Percentiles rank a stretch among this genome's conserved stretches.
These are phyloP conservation scores for Thryonomys swinderianus DNA, from an alignment of 2,113 vertebrate genomes.

Conservation along the genomic window DNA sequence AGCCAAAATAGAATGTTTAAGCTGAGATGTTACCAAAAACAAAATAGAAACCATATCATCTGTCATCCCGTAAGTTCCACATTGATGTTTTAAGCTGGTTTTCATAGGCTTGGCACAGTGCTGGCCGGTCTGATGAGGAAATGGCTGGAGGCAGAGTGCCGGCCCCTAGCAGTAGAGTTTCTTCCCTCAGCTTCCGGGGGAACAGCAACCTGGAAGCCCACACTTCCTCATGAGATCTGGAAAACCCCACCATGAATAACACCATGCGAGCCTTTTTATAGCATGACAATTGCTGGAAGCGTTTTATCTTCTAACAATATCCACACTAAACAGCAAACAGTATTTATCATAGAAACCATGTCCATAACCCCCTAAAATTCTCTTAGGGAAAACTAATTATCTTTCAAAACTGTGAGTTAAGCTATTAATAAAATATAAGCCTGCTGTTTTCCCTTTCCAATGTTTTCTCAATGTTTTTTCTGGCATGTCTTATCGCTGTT, in stretches of 20 bases:
- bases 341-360: conserved; percentile 25
- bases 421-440: conserved; percentile 14
- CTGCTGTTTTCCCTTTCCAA: not conserved
- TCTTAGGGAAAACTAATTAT: not conserved
- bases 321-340: conserved; percentile 36
- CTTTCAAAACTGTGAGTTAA: not conserved
- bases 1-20: conserved; percentile 56
- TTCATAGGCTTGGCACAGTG: conserved; percentile 58
- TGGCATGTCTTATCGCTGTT: not conserved
- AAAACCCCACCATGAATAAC: conserved; percentile 62
- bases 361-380: not conserved
- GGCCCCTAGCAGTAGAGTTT: conserved; percentile 61
- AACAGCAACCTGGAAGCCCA: conserved; percentile 46
- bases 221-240: conserved; percentile 69
- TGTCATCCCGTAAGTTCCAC: conserved; percentile 64
- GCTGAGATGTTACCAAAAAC: conserved; percentile 69
- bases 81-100: conserved; percentile 56
- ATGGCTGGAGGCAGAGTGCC: conserved; percentile 27
- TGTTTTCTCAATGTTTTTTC: not conserved
- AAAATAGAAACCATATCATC: conserved; percentile 63
- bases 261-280: conserved; percentile 32
- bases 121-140: conserved; percentile 76
- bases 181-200: conserved; percentile 35
- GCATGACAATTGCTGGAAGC: conserved; percentile 79
- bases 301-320: conserved; percentile 57